A percentile compares a stretch with the other conserved stretches of the same genome.
phyloP scores from a whole-genome alignment of 2,888 invertebrate species.

The Drosophila helvetica region DNA sequence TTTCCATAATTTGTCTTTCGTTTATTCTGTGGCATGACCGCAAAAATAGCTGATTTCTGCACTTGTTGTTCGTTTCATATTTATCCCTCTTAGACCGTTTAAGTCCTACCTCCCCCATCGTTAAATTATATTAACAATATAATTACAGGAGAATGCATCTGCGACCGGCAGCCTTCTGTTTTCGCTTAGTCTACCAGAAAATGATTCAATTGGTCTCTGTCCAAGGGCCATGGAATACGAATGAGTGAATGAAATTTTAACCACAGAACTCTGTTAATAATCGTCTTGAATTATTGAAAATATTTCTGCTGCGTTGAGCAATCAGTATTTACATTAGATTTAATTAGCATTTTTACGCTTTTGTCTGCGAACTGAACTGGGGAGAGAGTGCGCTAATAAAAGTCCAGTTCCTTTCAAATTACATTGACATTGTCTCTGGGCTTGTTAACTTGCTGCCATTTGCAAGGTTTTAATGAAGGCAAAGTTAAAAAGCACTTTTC shows the following conservation, averaged over 20 bases:
- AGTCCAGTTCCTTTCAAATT: slow-evolving; percentile 47
- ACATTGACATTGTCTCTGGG: slow-evolving; percentile 37
- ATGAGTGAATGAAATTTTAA: neutral
- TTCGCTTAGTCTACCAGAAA: neutral
- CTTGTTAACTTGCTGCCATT: slow-evolving; percentile 40
- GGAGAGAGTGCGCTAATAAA: slow-evolving; percentile 49
- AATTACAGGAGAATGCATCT: neutral
- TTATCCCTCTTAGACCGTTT: neutral
- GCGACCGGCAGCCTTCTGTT: neutral
- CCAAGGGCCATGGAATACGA: neutral
- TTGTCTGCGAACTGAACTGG: slow-evolving; percentile 18
- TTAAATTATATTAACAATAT: slow-evolving; percentile 22
- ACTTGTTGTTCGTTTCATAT: slow-evolving; percentile 2
- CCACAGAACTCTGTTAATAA: neutral
- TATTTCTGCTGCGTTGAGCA: slow-evolving; percentile 14
- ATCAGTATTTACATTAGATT: slow-evolving; percentile 60
- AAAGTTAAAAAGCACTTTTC: slow-evolving; percentile 44
- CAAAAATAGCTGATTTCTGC: slow-evolving; percentile 12
- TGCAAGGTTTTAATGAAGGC: slow-evolving; percentile 49
- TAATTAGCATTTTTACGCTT: slow-evolving; percentile 64
- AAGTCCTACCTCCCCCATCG: neutral
- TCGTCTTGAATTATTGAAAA: slow-evolving; percentile 2
- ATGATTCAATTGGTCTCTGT: slow-evolving; percentile 7
- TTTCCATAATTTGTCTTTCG: slow-evolving; percentile 13
- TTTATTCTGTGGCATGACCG: slow-evolving; percentile 1